Percentiles rank a stretch among this genome's conserved stretches.
Conservation (phyloP, 1,140 invertebrate genomes). For the Drosophila nebulosa region DNA sequence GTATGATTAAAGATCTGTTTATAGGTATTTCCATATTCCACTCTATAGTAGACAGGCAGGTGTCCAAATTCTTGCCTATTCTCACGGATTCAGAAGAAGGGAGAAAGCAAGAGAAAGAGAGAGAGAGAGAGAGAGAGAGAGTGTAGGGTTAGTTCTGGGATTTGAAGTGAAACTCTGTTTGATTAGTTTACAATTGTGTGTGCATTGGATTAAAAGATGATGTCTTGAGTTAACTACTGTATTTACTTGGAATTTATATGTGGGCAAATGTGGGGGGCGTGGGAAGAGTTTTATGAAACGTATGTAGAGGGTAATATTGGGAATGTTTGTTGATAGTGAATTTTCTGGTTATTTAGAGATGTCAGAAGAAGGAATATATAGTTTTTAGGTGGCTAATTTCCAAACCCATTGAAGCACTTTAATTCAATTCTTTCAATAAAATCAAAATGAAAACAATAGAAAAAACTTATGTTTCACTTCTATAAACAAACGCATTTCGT, state of each 20-base stretch:
- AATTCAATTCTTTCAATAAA: conserved; percentile 7
- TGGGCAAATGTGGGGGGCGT: conserved; percentile 24
- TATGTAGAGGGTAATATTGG: not conserved
- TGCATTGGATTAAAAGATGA: conserved; percentile 50
- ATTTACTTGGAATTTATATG: conserved; percentile 19
- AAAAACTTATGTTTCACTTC: conserved; percentile 65
- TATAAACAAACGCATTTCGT: conserved; percentile 46
- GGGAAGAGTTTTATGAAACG: conserved; percentile 19
- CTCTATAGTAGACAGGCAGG: conserved; percentile 46
- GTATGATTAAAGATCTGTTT: conserved; percentile 44
- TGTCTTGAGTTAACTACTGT: conserved; percentile 58
- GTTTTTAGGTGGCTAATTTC: not conserved
- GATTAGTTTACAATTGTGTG: conserved; percentile 15
- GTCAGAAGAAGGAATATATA: not conserved
- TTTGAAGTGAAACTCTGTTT: conserved; percentile 12
- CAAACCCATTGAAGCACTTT: not conserved
- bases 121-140: not conserved
- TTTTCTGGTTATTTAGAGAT: not conserved
- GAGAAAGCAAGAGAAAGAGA: not conserved
- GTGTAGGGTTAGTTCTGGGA: not conserved
- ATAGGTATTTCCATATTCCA: conserved; percentile 46
- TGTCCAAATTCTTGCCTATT: conserved; percentile 30
- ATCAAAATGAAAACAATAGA: conserved; percentile 53
- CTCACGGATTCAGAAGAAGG: conserved; percentile 28
- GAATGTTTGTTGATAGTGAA: not conserved